phyloP scores from a whole-genome alignment of 2,888 invertebrate genomes.

The Helleia helle region DNA sequence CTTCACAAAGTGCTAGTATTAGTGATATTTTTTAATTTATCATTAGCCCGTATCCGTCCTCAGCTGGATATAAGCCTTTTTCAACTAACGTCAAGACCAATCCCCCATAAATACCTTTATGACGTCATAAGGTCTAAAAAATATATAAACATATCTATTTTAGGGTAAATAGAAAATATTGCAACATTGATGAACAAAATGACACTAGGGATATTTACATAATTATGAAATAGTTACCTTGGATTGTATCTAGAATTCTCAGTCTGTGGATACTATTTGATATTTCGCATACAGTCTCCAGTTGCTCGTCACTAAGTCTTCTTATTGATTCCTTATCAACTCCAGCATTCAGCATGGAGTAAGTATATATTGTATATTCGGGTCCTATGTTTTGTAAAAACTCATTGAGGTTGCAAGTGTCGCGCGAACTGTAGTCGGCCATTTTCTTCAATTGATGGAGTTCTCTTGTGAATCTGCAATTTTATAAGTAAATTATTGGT shows the following conservation, averaged over 20 bases:
- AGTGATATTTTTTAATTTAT: no score
- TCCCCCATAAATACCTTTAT: no score
- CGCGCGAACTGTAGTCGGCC: constrained; percentile 96
- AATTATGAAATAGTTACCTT: constrained; percentile 61
- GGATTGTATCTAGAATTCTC: constrained; percentile 91
- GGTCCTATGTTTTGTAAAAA: constrained; percentile 88
- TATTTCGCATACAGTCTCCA: constrained; percentile 92
- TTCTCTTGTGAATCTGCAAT: constrained; percentile 89
- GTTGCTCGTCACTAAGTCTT: constrained; percentile 91
- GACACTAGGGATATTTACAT: no score
- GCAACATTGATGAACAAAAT: no score
- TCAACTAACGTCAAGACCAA: no score
- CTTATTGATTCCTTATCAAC: constrained; percentile 92
- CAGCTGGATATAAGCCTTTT: no score
- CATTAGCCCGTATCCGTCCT: no score
- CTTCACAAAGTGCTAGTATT: no score
- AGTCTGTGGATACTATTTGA: constrained; percentile 95
- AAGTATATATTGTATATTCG: constrained; percentile 96
- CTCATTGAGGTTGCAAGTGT: constrained; percentile 90
- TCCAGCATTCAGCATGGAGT: constrained; percentile 95
- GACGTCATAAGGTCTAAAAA: no score
- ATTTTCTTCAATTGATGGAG: constrained; percentile 93
- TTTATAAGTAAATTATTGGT: constrained; percentile 1
- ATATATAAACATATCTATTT: no score
- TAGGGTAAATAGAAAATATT: no score